Percentiles rank a stretch among this genome's conserved stretches.
These are phyloP conservation scores for Neogobius melanostomus DNA, from an alignment of 2,113 vertebrate genomes.

Conservation along the genomic window DNA sequence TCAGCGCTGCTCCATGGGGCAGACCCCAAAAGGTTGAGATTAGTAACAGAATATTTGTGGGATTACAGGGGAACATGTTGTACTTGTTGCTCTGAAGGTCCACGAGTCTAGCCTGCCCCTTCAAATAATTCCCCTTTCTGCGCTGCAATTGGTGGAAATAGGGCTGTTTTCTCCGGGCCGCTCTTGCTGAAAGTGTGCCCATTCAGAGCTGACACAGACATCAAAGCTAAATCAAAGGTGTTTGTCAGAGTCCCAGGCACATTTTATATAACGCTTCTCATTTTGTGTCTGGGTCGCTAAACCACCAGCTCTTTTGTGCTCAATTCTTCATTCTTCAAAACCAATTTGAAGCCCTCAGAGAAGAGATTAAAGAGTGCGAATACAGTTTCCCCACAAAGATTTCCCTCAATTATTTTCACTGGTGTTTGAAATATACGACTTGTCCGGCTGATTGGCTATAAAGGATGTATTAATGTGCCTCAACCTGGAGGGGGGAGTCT, in stretches of 20 bases:
- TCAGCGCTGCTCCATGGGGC: not conserved
- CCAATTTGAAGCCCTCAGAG: constrained; percentile 57
- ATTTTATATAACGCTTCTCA: constrained; percentile 20
- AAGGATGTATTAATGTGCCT: constrained; percentile 70
- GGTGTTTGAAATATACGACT: constrained; percentile 59
- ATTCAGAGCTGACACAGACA: constrained; percentile 48
- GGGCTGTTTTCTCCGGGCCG: constrained; percentile 43
- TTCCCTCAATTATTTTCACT: constrained; percentile 60
- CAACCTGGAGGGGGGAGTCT: constrained; percentile 64
- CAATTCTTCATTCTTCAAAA: constrained; percentile 45
- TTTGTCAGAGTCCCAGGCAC: constrained; percentile 49
- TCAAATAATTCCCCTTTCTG: constrained; percentile 41
- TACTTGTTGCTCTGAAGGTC: constrained; percentile 28
- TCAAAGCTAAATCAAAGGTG: constrained; percentile 58
- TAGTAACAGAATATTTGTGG: constrained; percentile 9
- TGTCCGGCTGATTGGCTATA: constrained; percentile 67
- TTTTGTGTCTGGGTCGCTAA: constrained; percentile 37
- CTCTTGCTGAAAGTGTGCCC: constrained; percentile 51
- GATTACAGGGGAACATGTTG: constrained; percentile 17
- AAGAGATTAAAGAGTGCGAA: constrained; percentile 62
- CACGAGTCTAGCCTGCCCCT: constrained; percentile 23
- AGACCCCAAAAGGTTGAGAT: not conserved
- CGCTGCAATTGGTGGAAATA: constrained; percentile 36
- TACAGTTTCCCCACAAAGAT: constrained; percentile 53
- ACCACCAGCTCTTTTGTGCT: constrained; percentile 34